phyloP scores from a whole-genome alignment of 2,113 vertebrate genomes.

The Lampris incognitus region DNA sequence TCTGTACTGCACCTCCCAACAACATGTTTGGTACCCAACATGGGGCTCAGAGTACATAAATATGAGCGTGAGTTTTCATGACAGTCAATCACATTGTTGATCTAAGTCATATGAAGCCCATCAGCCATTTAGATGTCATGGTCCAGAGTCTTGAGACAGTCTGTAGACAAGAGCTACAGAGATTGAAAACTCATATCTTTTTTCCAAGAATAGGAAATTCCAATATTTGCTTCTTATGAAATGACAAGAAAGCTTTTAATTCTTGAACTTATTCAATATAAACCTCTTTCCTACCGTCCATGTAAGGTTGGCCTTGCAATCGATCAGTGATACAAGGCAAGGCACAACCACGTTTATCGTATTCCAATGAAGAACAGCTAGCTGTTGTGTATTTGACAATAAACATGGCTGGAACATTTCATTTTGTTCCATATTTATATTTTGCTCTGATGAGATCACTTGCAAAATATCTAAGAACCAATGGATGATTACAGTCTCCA shows the following conservation, averaged over 20 bases:
- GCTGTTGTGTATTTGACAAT: no score
- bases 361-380: no score
- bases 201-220: conserved; percentile 36
- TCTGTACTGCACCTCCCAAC: neutral
- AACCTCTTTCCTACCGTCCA: no score
- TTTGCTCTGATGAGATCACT: no score
- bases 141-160: conserved; percentile 6
- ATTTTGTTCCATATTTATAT: no score
- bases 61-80: conserved; percentile 47
- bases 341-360: no score
- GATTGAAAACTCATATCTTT: conserved; percentile 64
- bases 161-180: conserved; percentile 17
- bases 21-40: no score
- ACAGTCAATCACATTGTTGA: conserved; percentile 52
- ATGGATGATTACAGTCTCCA: no score
- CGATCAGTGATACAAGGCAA: no score
- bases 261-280: neutral
- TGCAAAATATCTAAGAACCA: no score
- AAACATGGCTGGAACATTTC: no score
- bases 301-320: no score
- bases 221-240: conserved; percentile 16
- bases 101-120: conserved; percentile 66
- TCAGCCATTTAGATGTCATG: conserved; percentile 50
- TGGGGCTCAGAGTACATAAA: conserved; percentile 2
- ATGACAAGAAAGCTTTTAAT: neutral